A percentile compares a stretch with the other conserved stretches of the same genome.
These are phyloP conservation scores for Lagopus leucura DNA, from an alignment of 2,113 vertebrate genomes.

Conservation along the genomic window DNA sequence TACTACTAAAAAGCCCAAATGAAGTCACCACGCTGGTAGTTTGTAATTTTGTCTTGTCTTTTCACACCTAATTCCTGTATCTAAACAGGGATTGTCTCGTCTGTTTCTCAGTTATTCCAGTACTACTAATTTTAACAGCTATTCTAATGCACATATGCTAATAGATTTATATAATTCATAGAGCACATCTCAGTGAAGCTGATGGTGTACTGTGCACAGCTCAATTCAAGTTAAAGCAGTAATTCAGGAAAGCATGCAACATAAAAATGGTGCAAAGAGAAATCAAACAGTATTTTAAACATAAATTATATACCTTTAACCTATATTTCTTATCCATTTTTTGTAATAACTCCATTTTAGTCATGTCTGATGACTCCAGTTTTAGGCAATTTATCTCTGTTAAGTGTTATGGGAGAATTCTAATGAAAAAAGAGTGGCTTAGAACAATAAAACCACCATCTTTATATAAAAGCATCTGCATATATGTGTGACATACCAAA, in stretches of 20 bases:
- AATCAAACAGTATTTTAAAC: neutral
- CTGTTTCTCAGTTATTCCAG: neutral
- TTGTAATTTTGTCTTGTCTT: neutral
- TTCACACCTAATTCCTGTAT: neutral
- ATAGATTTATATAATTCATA: constrained; percentile 40
- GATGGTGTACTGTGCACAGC: neutral
- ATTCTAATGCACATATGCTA: constrained; percentile 47
- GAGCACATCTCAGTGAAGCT: neutral
- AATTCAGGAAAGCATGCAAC: neutral
- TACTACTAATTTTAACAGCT: constrained; percentile 53
- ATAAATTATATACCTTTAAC: neutral
- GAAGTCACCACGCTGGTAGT: neutral
- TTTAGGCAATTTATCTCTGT: neutral
- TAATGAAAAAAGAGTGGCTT: neutral
- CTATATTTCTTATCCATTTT: neutral
- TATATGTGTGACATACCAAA: neutral
- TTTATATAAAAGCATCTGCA: neutral
- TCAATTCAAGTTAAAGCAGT: neutral
- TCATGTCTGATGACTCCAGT: neutral
- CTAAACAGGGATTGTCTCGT: neutral
- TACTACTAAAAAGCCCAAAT: neutral
- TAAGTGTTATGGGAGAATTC: neutral
- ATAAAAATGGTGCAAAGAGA: neutral
- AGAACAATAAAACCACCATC: neutral
- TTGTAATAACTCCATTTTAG: neutral